Conservation (phyloP, 2,888 invertebrate genomes). For the Hemaris fuciformis region DNA sequence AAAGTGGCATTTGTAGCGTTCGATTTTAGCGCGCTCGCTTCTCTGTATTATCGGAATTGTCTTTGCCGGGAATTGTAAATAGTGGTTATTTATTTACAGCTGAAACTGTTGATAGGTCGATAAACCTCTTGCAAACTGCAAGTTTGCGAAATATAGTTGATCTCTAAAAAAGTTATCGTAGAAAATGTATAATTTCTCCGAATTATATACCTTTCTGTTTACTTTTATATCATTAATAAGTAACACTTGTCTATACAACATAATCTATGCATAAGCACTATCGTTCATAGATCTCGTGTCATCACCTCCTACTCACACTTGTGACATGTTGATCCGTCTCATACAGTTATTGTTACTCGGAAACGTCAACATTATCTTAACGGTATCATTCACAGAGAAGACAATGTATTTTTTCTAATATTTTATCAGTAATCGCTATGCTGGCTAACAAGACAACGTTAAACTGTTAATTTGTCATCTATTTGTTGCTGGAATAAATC, state of each 20-base stretch:
- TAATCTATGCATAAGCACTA: background rate
- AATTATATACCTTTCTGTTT: no score
- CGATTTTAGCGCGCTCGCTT: background rate
- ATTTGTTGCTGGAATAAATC: no score
- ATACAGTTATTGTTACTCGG: background rate
- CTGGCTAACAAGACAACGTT: background rate
- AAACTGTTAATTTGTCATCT: background rate
- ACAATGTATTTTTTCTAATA: background rate
- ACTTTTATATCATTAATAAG: no score
- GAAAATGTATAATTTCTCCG: no score
- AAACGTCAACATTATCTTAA: background rate
- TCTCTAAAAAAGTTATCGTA: no score
- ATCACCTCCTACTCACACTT: background rate
- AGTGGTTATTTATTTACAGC: background rate
- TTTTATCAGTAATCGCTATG: background rate
- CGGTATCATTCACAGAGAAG: background rate
- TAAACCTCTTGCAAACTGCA: no score
- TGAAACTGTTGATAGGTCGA: background rate
- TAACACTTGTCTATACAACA: background rate
- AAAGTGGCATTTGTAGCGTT: background rate
- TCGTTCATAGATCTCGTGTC: background rate
- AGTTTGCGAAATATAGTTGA: no score
- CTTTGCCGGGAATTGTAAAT: background rate
- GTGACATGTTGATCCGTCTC: background rate
- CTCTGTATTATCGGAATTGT: background rate